phyloP scores from a whole-genome alignment of 1,140 invertebrate species.

The Elysia chlorotica region DNA sequence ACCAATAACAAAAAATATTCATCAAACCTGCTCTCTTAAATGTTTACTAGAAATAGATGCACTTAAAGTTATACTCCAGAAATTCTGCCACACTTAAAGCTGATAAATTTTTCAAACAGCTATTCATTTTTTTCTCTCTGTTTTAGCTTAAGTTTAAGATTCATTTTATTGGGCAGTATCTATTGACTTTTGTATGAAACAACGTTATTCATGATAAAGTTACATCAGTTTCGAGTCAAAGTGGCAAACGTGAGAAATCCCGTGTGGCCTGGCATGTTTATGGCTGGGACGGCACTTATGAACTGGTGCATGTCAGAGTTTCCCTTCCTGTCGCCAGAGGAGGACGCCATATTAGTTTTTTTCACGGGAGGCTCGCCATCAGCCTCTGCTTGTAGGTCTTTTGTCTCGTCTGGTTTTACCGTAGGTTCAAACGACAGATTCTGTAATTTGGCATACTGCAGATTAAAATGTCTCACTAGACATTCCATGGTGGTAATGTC shows the following conservation, averaged over 20 bases:
- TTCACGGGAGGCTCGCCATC: neutral
- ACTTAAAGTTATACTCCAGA: too few relatives aligned
- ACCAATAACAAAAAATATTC: too few relatives aligned
- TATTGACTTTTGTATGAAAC: too few relatives aligned
- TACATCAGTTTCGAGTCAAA: too few relatives aligned
- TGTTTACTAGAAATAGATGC: too few relatives aligned
- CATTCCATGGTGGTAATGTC: slow-evolving; percentile 88
- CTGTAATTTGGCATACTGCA: slow-evolving; percentile 75
- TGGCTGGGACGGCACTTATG: slow-evolving; percentile 72
- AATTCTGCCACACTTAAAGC: too few relatives aligned
- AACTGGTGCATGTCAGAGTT: slow-evolving; percentile 43
- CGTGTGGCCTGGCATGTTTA: slow-evolving; percentile 84
- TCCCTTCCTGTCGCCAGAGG: slow-evolving; percentile 25
- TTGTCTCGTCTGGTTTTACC: neutral
- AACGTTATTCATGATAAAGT: too few relatives aligned
- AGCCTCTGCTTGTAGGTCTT: neutral
- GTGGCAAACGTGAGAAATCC: slow-evolving; percentile 93
- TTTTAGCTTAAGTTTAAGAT: too few relatives aligned
- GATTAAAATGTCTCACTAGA: slow-evolving; percentile 80
- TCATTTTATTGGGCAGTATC: too few relatives aligned
- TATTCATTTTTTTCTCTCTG: too few relatives aligned
- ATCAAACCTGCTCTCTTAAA: too few relatives aligned
- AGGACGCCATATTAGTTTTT: neutral
- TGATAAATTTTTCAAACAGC: too few relatives aligned
- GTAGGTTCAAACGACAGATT: slow-evolving; percentile 55